Percentiles rank a stretch among this genome's conserved stretches.
Evolutionary conservation across 2,888 invertebrate genomes (phyloP).

Genomic region (Chesias legatella): DNA sequence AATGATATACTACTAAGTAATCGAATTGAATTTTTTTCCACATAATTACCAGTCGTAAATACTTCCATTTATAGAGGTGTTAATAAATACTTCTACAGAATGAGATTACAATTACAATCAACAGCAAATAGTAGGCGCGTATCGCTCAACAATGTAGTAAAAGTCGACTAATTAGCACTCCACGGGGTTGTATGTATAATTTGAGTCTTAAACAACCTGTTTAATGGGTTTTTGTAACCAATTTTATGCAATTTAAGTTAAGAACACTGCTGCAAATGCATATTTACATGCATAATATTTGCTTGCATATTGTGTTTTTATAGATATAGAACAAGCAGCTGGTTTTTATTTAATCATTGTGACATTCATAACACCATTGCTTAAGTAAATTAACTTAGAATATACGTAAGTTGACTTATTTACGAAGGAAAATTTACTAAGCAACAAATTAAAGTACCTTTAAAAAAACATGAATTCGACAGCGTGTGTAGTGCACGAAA

Average conservation of each 20-base stretch:
- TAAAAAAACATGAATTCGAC: no score
- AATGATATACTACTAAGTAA: no score
- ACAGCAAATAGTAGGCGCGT: slow-evolving; percentile 28
- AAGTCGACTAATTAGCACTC: slow-evolving; percentile 37
- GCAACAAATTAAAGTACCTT: no score
- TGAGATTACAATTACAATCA: slow-evolving; percentile 31
- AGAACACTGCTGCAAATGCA: slow-evolving; percentile 29
- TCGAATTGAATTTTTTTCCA: no score
- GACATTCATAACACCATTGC: no score
- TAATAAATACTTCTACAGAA: slow-evolving; percentile 28
- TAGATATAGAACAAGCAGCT: slow-evolving; percentile 7
- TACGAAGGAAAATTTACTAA: no score
- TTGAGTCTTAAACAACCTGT: slow-evolving; percentile 36
- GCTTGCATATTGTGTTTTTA: slow-evolving; percentile 14
- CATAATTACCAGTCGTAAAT: no score
- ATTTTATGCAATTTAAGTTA: slow-evolving; percentile 41
- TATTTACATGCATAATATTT: slow-evolving; percentile 30
- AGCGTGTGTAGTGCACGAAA: no score
- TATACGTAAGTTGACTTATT: no score
- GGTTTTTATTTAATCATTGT: slow-evolving; percentile 8
- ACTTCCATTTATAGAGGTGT: slow-evolving; percentile 18
- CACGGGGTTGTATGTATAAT: slow-evolving; percentile 36
- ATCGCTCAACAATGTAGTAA: slow-evolving; percentile 37
- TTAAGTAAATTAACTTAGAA: no score
- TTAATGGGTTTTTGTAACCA: slow-evolving; percentile 38